These are phyloP conservation scores for Phylloscopus whistleri DNA, from an alignment of 2,113 vertebrate species.

Conservation along the genomic window DNA sequence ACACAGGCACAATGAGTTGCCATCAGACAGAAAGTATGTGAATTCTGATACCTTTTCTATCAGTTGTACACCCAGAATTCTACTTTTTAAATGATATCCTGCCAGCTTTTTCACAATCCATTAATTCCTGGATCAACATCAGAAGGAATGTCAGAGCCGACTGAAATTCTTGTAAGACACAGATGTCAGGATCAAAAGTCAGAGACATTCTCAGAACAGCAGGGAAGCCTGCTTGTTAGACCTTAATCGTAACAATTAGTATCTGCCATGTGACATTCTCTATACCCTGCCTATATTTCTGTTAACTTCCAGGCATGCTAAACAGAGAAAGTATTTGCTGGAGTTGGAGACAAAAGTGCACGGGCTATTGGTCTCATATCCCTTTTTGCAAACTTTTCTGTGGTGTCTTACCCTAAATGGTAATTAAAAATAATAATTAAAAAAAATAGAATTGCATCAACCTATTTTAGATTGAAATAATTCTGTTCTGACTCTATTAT, in stretches of 20 bases:
- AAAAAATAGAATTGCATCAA: not conserved
- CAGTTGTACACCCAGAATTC: constrained; percentile 78
- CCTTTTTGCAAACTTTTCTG: constrained; percentile 29
- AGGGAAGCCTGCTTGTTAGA: constrained; percentile 84
- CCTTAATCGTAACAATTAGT: constrained; percentile 90
- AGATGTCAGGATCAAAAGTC: constrained; percentile 99
- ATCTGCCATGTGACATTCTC: constrained; percentile 84
- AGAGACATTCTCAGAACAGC: constrained; percentile 88
- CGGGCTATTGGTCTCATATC: not conserved
- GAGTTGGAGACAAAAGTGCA: constrained; percentile 59
- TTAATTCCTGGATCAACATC: constrained; percentile 92
- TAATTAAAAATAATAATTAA: not conserved
- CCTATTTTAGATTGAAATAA: not conserved
- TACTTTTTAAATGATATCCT: constrained; percentile 87
- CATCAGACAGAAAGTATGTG: constrained; percentile 70
- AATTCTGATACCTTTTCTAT: constrained; percentile 79
- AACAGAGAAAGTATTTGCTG: constrained; percentile 60
- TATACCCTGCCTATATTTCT: constrained; percentile 64
- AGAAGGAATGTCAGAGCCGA: constrained; percentile 91
- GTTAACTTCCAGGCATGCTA: constrained; percentile 65
- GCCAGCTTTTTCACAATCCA: constrained; percentile 95
- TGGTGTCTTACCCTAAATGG: constrained; percentile 27
- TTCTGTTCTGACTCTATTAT: not conserved
- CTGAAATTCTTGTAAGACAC: constrained; percentile 97
- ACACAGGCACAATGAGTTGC: constrained; percentile 19